Conservation (phyloP, 1,140 invertebrate genomes). For the Dinothrombium tinctorium region DNA sequence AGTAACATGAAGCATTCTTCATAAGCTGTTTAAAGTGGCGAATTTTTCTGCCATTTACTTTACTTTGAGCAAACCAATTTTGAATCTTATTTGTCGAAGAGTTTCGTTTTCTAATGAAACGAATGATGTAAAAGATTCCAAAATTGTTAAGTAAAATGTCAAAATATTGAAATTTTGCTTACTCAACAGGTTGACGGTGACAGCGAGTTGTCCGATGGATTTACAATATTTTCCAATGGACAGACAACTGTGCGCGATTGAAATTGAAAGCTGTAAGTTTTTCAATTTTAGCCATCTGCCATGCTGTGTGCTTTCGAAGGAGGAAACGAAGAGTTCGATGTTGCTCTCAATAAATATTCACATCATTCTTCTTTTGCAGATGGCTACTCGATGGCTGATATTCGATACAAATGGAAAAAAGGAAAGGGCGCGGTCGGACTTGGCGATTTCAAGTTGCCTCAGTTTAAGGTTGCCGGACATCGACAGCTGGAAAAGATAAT, state of each 20-base stretch:
- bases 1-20: no score
- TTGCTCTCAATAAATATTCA: background rate
- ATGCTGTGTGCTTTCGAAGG: conserved; percentile 15
- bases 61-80: no score
- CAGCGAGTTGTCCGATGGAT: conserved; percentile 22
- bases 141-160: no score
- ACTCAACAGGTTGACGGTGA: conserved; percentile 21
- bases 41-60: no score
- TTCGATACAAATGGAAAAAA: conserved; percentile 28
- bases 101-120: no score
- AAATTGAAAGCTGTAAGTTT: conserved; percentile 28
- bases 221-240: conserved; percentile 24
- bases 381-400: conserved; percentile 90
- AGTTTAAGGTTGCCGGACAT: conserved; percentile 45
- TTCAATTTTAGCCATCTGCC: background rate
- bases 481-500: conserved; percentile 47
- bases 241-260: conserved; percentile 24
- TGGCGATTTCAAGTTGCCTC: conserved; percentile 71
- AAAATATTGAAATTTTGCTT: no score
- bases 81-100: no score
- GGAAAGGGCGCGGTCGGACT: conserved; percentile 72
- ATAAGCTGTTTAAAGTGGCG: no score
- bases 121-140: no score
- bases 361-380: conserved; percentile 27
- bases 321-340: background rate